Conservation (phyloP, 2,888 invertebrate species). For the Linnaemya tessellans region DNA sequence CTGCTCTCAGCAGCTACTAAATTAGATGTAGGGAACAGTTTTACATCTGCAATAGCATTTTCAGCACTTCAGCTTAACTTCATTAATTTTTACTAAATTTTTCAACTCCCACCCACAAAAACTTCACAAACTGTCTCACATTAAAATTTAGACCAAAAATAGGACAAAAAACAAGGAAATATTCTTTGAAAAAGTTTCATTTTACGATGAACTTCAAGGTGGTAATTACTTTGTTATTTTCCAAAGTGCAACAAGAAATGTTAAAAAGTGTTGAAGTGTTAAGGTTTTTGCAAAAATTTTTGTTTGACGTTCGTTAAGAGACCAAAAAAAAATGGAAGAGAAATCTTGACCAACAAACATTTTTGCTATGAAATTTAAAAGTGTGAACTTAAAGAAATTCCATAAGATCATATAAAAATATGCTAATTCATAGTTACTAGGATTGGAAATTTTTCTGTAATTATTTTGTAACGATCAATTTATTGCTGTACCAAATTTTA, state of each 20-base stretch:
- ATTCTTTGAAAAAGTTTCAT: conserved; percentile 36
- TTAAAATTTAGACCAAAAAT: conserved; percentile 3
- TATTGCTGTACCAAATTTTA: too few relatives aligned
- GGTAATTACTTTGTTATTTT: conserved; percentile 70
- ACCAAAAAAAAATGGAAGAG: conserved; percentile 18
- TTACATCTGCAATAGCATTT: neutral
- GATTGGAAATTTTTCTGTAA: too few relatives aligned
- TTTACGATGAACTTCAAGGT: conserved; percentile 56
- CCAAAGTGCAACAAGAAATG: conserved; percentile 57
- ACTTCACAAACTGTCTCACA: conserved; percentile 8
- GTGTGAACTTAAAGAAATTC: neutral
- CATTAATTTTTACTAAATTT: conserved; percentile 27
- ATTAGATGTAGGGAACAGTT: neutral
- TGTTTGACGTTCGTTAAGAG: conserved; percentile 60
- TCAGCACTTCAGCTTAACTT: neutral
- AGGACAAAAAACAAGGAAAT: neutral
- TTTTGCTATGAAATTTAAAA: neutral
- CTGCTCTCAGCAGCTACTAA: too few relatives aligned
- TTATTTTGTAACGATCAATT: too few relatives aligned
- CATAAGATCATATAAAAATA: too few relatives aligned
- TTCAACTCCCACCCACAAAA: neutral
- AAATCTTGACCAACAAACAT: neutral
- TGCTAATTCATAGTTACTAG: too few relatives aligned
- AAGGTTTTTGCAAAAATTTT: conserved; percentile 71
- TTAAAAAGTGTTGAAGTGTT: conserved; percentile 74